Percentiles rank a stretch among this genome's conserved stretches.
These are phyloP conservation scores for Sapajus apella DNA, from an alignment of 2,113 vertebrate genomes.

Conservation along the genomic window DNA sequence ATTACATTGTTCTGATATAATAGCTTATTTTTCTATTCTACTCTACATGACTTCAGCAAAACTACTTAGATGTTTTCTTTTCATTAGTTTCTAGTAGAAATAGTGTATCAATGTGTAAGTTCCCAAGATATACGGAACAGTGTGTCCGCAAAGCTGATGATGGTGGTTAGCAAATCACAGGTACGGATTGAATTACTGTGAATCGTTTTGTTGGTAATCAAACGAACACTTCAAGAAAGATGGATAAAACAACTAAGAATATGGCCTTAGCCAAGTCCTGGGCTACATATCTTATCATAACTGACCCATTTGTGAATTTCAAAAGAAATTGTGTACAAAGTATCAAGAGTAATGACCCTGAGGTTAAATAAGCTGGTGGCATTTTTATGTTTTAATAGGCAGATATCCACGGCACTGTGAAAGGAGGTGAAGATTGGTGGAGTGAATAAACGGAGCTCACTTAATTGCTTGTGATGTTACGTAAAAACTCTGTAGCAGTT, in stretches of 20 bases:
- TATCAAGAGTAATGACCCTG: background rate
- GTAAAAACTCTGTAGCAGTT: background rate
- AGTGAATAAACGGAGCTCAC: background rate
- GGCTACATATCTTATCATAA: background rate
- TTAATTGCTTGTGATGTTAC: background rate
- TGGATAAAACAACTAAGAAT: background rate
- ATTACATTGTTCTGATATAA: background rate
- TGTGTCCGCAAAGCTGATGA: rapidly evolving
- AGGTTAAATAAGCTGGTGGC: background rate
- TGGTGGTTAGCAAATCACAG: background rate
- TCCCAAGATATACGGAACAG: background rate
- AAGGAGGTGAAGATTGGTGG: background rate
- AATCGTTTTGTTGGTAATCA: background rate
- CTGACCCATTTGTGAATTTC: background rate
- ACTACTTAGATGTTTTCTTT: background rate
- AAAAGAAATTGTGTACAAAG: background rate
- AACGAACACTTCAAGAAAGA: background rate
- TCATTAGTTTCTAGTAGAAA: background rate
- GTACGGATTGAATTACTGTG: background rate
- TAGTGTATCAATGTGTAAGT: background rate
- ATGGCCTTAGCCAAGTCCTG: background rate
- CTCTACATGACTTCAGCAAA: background rate
- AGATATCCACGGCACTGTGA: background rate
- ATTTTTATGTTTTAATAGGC: background rate
- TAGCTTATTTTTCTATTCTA: background rate